Conservation (phyloP, 2,797 vertebrate species). For the Meda fulgida region DNA sequence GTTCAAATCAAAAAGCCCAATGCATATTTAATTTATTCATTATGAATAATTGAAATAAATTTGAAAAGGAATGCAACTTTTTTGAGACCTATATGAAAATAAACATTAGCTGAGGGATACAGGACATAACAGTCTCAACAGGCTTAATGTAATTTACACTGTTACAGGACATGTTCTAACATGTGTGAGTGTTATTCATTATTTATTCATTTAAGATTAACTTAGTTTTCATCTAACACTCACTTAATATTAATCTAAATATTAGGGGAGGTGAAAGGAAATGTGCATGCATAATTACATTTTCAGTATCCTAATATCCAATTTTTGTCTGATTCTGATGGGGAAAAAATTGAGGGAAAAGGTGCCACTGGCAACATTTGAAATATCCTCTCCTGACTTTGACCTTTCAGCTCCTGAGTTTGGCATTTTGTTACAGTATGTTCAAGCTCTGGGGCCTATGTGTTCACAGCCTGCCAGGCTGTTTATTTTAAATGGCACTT, state of each 20-base stretch:
- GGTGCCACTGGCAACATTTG: background rate
- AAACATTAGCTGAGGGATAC: slow-evolving; percentile 16
- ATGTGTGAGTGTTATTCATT: background rate
- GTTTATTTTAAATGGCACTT: slow-evolving; percentile 8
- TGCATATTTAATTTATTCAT: background rate
- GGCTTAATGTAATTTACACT: slow-evolving; percentile 6
- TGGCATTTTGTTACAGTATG: slow-evolving; percentile 3
- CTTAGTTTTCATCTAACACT: background rate
- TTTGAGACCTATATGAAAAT: background rate
- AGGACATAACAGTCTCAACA: slow-evolving; percentile 14
- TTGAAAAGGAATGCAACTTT: background rate
- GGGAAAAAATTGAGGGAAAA: background rate
- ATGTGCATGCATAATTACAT: background rate
- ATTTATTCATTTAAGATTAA: background rate
- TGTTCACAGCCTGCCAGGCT: slow-evolving; percentile 15
- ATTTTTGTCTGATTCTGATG: background rate
- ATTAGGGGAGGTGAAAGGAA: background rate
- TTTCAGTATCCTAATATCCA: background rate
- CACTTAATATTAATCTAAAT: background rate
- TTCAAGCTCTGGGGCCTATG: background rate
- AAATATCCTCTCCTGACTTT: background rate
- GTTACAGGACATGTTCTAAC: slow-evolving; percentile 4
- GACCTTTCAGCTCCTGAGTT: slow-evolving; percentile 4
- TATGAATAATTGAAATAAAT: slow-evolving; percentile 2
- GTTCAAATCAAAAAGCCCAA: background rate